A percentile compares a stretch with the other conserved stretches of the same genome.
These are phyloP conservation scores for Lasaia peninsularis DNA, from an alignment of 1,140 invertebrate species.

Conservation along the genomic window DNA sequence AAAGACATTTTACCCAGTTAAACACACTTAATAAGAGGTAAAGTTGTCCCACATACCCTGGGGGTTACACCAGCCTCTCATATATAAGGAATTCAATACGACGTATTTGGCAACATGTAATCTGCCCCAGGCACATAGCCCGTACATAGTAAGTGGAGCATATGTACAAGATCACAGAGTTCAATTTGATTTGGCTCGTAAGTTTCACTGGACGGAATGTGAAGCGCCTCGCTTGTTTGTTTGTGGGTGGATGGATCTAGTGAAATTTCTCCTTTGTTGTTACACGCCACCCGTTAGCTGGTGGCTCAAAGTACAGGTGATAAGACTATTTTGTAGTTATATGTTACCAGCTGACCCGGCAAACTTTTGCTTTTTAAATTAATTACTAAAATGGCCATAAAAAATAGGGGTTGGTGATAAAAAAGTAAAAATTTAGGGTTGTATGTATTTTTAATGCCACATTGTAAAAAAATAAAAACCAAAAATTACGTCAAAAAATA, in stretches of 20 bases:
- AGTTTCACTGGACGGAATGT: constrained; percentile 62
- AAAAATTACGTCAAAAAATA: too few species aligned
- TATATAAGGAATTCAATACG: constrained; percentile 28
- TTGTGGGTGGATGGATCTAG: constrained; percentile 67
- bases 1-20: constrained; percentile 33
- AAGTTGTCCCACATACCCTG: constrained; percentile 25
- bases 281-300: constrained; percentile 43
- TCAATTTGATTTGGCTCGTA: constrained; percentile 52
- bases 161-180: constrained; percentile 44
- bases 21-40: constrained; percentile 17
- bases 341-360: too few species aligned
- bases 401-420: too few species aligned
- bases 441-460: too few species aligned
- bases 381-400: too few species aligned
- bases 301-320: constrained; percentile 19
- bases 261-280: constrained; percentile 71
- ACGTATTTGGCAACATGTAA: constrained; percentile 15
- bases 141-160: constrained; percentile 22
- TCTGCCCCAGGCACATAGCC: constrained; percentile 7
- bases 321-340: too few species aligned
- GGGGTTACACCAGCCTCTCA: constrained; percentile 22
- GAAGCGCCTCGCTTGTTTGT: constrained; percentile 62
- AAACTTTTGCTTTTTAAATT: too few species aligned
- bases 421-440: too few species aligned
- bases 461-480: too few species aligned